A percentile compares a stretch with the other conserved stretches of the same genome.
These are phyloP conservation scores for Coelopa frigida DNA, from an alignment of 1,140 invertebrate genomes.

Conservation along the genomic window DNA sequence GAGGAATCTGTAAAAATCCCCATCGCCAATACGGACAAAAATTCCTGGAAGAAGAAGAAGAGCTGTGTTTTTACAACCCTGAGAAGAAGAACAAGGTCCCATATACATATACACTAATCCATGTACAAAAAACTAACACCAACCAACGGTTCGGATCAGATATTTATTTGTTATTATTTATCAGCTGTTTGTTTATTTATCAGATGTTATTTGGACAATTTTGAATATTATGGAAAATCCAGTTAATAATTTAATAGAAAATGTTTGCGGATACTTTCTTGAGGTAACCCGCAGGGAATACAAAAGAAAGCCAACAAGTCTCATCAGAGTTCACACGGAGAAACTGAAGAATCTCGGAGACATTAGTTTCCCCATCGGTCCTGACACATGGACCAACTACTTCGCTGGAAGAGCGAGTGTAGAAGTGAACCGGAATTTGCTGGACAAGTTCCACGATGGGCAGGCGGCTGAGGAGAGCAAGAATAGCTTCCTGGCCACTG, in stretches of 20 bases:
- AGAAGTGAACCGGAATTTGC: neutral
- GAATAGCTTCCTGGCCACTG: conserved; percentile 4
- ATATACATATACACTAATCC: too few relatives aligned
- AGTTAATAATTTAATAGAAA: neutral
- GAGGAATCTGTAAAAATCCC: too few relatives aligned
- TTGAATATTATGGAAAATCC: conserved; percentile 9
- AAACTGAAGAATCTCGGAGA: conserved; percentile 47
- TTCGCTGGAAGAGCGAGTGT: conserved; percentile 12
- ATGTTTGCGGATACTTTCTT: conserved; percentile 8
- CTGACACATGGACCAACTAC: conserved; percentile 48
- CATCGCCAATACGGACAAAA: too few relatives aligned
- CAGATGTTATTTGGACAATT: neutral
- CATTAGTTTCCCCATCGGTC: conserved; percentile 47
- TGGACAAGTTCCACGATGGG: neutral
- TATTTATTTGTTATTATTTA: too few relatives aligned
- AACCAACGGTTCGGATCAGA: too few relatives aligned
- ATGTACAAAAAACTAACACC: too few relatives aligned
- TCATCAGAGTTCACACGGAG: conserved; percentile 48
- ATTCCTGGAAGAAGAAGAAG: too few relatives aligned
- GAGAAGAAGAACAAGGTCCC: too few relatives aligned
- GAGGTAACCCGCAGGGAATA: neutral
- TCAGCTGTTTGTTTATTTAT: too few relatives aligned
- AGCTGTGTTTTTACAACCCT: too few relatives aligned
- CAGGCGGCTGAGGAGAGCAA: neutral
- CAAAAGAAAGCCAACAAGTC: conserved; percentile 9